Evolutionary conservation across 2,797 vertebrate species (phyloP).

Genomic region (Gymnodraco acuticeps): DNA sequence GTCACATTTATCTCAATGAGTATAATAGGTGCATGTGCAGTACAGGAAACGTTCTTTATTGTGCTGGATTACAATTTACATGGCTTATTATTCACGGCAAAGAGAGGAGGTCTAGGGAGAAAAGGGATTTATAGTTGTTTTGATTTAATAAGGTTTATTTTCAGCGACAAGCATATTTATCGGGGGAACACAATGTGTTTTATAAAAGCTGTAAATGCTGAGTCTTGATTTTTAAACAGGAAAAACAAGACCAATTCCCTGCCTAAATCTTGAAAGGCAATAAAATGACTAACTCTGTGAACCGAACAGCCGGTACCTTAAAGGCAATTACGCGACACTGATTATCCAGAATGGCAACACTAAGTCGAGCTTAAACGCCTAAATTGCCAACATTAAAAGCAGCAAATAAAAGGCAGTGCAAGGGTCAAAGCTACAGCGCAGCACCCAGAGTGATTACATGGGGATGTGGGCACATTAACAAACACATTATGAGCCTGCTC

Average conservation of each 20-base stretch:
- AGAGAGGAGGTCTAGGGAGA: not conserved
- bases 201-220: not conserved
- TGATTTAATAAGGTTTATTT: not conserved
- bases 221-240: no score
- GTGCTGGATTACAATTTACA: not conserved
- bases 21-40: constrained; percentile 8
- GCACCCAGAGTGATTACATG: constrained; percentile 58
- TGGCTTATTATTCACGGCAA: not conserved
- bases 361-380: constrained; percentile 70
- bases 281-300: constrained; percentile 48
- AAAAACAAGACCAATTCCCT: constrained; percentile 12
- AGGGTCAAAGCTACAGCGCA: constrained; percentile 58
- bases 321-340: constrained; percentile 64
- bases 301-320: constrained; percentile 58
- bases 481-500: constrained; percentile 45
- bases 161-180: not conserved
- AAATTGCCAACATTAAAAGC: constrained; percentile 76
- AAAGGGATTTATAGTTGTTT: not conserved
- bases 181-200: no score
- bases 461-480: constrained; percentile 52
- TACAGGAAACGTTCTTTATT: not conserved
- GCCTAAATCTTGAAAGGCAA: constrained; percentile 26
- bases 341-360: constrained; percentile 68
- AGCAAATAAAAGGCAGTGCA: constrained; percentile 61
- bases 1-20: constrained; percentile 14